Percentiles rank a stretch among this genome's conserved stretches.
phyloP scores from a whole-genome alignment of 1,140 invertebrate species.

The Brachystomella parvula region DNA sequence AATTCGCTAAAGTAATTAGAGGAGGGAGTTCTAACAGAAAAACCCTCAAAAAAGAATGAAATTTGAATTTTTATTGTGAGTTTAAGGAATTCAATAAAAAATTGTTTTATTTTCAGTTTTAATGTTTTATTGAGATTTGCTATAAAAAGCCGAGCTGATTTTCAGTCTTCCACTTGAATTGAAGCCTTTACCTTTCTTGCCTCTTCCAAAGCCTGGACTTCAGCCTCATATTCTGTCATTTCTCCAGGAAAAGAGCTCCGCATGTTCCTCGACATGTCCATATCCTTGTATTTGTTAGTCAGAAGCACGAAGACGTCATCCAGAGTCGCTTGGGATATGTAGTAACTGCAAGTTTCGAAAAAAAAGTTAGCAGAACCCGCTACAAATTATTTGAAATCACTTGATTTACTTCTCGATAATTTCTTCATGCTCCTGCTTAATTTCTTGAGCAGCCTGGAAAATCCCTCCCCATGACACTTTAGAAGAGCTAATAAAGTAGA shows the following conservation, averaged over 20 bases:
- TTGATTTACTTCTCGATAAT: constrained; percentile 24
- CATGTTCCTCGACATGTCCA: constrained; percentile 1
- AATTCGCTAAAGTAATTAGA: too few species aligned
- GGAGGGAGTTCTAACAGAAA: too few species aligned
- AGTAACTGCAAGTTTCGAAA: constrained; percentile 19
- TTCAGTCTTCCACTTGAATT: not conserved
- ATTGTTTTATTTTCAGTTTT: too few species aligned
- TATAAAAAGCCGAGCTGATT: not conserved
- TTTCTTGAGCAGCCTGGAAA: constrained; percentile 6
- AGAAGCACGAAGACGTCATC: constrained; percentile 30
- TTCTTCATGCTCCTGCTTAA: constrained; percentile 13
- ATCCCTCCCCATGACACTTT: constrained; percentile 16
- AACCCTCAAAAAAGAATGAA: too few species aligned
- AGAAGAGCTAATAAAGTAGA: constrained; percentile 27
- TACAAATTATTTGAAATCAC: not conserved
- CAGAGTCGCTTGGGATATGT: constrained; percentile 17
- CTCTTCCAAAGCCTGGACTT: constrained; percentile 2
- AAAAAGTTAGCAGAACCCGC: not conserved
- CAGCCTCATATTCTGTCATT: not conserved
- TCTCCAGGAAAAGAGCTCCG: not conserved
- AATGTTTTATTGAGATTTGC: too few species aligned
- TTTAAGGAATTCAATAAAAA: too few species aligned
- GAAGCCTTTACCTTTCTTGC: not conserved
- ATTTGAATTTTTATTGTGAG: too few species aligned
- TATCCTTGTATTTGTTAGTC: constrained; percentile 28